Conservation (phyloP, 2,113 vertebrate genomes). For the Aspidoscelis tigris region DNA sequence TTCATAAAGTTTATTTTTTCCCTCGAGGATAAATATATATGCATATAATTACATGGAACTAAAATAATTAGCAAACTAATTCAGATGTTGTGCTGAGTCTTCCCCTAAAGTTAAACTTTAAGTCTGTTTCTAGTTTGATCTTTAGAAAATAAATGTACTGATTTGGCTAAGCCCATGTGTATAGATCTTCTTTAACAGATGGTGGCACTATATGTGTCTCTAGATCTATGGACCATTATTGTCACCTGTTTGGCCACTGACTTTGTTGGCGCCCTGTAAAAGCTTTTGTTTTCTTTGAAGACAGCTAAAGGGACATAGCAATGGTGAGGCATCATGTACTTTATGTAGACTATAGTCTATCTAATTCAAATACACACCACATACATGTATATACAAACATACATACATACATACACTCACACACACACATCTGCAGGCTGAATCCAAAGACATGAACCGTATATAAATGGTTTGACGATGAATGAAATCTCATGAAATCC, state of each 20-base stretch:
- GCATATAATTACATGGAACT: constrained; percentile 16
- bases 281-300: constrained; percentile 30
- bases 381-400: constrained; percentile 22
- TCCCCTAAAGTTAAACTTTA: constrained; percentile 33
- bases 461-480: constrained; percentile 80
- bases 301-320: constrained; percentile 56
- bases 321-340: constrained; percentile 60
- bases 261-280: constrained; percentile 47
- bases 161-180: constrained; percentile 26
- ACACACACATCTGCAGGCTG: constrained; percentile 71
- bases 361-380: constrained; percentile 57
- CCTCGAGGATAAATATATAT: constrained; percentile 18
- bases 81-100: constrained; percentile 30
- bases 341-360: constrained; percentile 66
- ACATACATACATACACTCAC: constrained; percentile 22
- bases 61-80: constrained; percentile 46
- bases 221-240: constrained; percentile 34
- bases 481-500: constrained; percentile 91
- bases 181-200: constrained; percentile 20
- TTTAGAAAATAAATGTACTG: constrained; percentile 21
- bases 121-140: constrained; percentile 43
- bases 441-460: constrained; percentile 73
- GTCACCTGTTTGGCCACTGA: constrained; percentile 38
- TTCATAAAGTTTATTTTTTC: constrained; percentile 2
- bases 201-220: constrained; percentile 21